These are phyloP conservation scores for Chrysogorgia sp. DNA, from an alignment of 92 coral and sea anemone genomes.

Conservation along the genomic window DNA sequence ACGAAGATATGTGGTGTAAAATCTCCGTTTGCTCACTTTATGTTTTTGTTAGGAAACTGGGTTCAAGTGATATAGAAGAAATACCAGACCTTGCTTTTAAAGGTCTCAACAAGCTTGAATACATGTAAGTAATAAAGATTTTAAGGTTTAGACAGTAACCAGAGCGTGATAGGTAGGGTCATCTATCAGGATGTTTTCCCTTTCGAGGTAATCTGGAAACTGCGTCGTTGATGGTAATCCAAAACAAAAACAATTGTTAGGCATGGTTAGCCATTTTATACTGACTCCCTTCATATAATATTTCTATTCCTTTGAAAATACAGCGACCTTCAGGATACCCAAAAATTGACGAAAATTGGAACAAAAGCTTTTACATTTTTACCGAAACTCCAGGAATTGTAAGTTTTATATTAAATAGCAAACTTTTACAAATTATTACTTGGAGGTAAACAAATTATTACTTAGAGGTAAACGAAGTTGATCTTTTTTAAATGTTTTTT, in stretches of 20 bases:
- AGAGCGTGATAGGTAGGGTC: not conserved
- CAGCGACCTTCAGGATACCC: constrained; percentile 28
- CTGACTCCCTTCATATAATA: too few relatives aligned
- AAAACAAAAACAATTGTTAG: too few relatives aligned
- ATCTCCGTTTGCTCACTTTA: too few relatives aligned
- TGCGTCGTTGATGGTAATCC: too few relatives aligned
- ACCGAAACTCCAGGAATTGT: constrained; percentile 68
- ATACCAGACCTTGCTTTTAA: constrained; percentile 70
- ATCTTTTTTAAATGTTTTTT: too few relatives aligned
- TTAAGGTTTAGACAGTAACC: too few relatives aligned
- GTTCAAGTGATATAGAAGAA: not conserved
- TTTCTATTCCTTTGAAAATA: not conserved
- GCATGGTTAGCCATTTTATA: too few relatives aligned
- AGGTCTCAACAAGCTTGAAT: constrained; percentile 50
- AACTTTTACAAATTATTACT: not conserved
- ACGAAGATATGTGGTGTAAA: too few relatives aligned
- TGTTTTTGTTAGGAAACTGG: not conserved
- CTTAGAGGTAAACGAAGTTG: too few relatives aligned
- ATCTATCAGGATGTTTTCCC: too few relatives aligned
- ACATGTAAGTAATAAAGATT: constrained; percentile 70
- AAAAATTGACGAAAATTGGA: constrained; percentile 27
- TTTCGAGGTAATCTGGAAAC: too few relatives aligned
- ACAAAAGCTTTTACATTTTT: constrained; percentile 65
- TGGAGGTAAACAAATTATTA: not conserved
- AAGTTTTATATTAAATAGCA: constrained; percentile 48